phyloP scores from a whole-genome alignment of 2,888 invertebrate species.

The Rapana venosa region DNA sequence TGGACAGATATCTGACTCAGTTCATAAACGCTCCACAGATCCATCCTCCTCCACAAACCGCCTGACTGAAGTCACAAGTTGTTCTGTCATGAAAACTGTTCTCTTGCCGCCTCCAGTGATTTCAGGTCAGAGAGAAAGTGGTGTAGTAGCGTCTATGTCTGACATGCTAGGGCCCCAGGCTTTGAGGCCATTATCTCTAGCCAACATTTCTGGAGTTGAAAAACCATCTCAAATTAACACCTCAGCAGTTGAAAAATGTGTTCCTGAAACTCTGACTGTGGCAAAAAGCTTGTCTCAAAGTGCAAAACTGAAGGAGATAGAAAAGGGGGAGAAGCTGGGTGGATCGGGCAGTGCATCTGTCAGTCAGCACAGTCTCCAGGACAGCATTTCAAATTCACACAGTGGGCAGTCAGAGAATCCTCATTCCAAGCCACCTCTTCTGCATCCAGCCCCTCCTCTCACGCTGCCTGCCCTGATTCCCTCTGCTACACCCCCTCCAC shows the following conservation, averaged over 20 bases:
- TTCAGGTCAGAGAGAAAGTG: not conserved
- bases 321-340: not conserved
- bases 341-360: not conserved
- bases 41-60: not conserved
- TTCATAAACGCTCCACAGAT: not conserved
- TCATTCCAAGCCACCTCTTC: constrained; percentile 41
- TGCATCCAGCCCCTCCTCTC: constrained; percentile 39
- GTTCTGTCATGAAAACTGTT: constrained; percentile 3
- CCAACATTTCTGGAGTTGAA: not conserved
- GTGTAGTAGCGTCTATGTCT: not conserved
- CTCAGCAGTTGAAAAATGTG: not conserved
- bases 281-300: not conserved
- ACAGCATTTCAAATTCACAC: not conserved
- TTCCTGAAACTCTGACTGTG: not conserved
- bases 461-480: constrained; percentile 3
- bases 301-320: not conserved
- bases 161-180: not conserved
- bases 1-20: constrained; percentile 1
- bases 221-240: not conserved
- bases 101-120: not conserved
- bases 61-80: constrained; percentile 7
- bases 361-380: constrained; percentile 20
- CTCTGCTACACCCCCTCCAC: constrained; percentile 40
- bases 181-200: not conserved
- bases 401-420: constrained; percentile 28